These are phyloP conservation scores for Limonius californicus DNA, from an alignment of 1,140 invertebrate genomes.

Conservation along the genomic window DNA sequence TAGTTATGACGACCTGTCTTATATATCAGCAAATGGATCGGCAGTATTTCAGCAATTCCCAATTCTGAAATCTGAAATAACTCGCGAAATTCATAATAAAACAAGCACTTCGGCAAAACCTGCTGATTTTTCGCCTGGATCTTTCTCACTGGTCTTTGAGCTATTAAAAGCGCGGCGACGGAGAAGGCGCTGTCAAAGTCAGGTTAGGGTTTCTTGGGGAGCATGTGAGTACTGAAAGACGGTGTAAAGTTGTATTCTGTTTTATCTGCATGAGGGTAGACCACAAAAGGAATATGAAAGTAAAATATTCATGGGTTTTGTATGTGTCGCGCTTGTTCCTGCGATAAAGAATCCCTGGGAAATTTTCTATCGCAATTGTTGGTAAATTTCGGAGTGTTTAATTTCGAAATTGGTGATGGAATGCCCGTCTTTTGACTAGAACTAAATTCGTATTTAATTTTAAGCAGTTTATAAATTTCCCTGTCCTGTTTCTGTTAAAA, in stretches of 20 bases:
- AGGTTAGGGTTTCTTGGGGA: slow-evolving; percentile 4
- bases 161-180: not conserved
- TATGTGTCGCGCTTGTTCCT: not conserved
- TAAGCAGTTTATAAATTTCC: no score
- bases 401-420: no score
- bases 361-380: no score
- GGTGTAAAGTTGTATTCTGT: slow-evolving; percentile 10
- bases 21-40: no score
- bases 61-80: no score
- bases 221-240: slow-evolving; percentile 2
- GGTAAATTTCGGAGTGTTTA: no score
- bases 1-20: no score
- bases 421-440: no score
- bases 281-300: slow-evolving; percentile 12
- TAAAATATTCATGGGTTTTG: slow-evolving; percentile 5
- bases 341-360: not conserved
- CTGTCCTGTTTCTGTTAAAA: no score
- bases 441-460: no score
- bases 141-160: not conserved
- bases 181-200: slow-evolving; percentile 8
- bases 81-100: not conserved
- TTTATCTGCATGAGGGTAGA: slow-evolving; percentile 1
- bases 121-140: not conserved
- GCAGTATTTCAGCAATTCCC: no score
- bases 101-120: not conserved